phyloP scores from a whole-genome alignment of 2,797 vertebrate genomes.

The Somateria mollissima region DNA sequence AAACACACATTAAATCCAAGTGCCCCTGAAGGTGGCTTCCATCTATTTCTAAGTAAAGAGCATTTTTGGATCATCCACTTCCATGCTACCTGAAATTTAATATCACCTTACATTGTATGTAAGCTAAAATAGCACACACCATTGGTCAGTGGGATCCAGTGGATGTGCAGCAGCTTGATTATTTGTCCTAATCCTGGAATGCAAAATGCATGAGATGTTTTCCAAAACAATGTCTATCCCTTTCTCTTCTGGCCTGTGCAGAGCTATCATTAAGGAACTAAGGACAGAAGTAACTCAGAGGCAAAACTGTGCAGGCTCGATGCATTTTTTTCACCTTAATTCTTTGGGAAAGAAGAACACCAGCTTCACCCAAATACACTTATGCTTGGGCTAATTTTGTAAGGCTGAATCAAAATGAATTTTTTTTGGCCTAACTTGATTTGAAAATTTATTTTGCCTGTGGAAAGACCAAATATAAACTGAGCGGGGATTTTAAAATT shows the following conservation, averaged over 20 bases:
- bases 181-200: background rate
- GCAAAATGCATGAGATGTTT: background rate
- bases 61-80: background rate
- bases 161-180: background rate
- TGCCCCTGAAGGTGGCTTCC: background rate
- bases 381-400: background rate
- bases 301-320: rapidly evolving
- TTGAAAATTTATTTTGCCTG: background rate
- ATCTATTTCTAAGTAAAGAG: background rate
- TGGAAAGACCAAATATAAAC: background rate
- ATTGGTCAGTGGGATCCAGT: background rate
- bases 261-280: background rate
- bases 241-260: background rate
- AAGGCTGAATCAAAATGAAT: background rate
- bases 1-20: background rate
- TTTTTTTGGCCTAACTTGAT: background rate
- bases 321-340: background rate
- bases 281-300: background rate
- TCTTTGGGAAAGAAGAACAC: background rate
- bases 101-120: background rate
- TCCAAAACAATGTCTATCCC: background rate
- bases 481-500: background rate
- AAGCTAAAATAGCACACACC: background rate
- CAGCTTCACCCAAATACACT: background rate
- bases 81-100: background rate